Conservation (phyloP, 2,113 vertebrate genomes). For the Sitta europaea region DNA sequence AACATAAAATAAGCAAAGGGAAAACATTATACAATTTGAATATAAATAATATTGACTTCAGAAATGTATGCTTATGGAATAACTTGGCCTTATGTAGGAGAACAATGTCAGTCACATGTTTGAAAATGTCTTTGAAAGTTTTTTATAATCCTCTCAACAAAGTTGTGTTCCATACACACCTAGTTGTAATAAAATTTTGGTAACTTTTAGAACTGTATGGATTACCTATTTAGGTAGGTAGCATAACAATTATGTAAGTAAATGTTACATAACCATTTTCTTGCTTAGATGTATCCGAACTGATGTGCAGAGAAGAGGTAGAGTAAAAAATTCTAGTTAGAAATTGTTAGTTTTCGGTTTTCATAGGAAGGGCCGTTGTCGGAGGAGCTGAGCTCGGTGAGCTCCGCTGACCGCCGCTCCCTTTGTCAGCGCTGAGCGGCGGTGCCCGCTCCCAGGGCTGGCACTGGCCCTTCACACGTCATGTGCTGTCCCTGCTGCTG, state of each 20-base stretch:
- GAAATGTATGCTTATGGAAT: not conserved
- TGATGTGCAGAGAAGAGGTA: not conserved
- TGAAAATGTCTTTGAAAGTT: not conserved
- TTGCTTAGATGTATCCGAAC: not conserved
- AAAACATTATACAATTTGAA: not conserved
- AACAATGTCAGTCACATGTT: not conserved
- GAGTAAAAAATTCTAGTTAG: not conserved
- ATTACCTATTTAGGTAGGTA: not conserved
- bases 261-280: not conserved
- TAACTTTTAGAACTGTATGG: not conserved
- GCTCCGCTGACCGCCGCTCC: not conserved
- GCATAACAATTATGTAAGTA: not conserved
- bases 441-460: not conserved
- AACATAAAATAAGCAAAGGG: not conserved
- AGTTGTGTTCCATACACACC: not conserved
- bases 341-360: not conserved
- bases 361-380: not conserved
- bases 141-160: not conserved
- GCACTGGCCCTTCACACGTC: not conserved
- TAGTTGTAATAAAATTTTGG: not conserved
- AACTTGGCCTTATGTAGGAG: not conserved
- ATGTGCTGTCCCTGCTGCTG: not conserved
- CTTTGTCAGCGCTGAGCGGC: rapidly evolving
- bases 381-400: rapidly evolving
- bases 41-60: not conserved